phyloP scores from a whole-genome alignment of 2,113 vertebrate species.

The Caloenas nicobarica region DNA sequence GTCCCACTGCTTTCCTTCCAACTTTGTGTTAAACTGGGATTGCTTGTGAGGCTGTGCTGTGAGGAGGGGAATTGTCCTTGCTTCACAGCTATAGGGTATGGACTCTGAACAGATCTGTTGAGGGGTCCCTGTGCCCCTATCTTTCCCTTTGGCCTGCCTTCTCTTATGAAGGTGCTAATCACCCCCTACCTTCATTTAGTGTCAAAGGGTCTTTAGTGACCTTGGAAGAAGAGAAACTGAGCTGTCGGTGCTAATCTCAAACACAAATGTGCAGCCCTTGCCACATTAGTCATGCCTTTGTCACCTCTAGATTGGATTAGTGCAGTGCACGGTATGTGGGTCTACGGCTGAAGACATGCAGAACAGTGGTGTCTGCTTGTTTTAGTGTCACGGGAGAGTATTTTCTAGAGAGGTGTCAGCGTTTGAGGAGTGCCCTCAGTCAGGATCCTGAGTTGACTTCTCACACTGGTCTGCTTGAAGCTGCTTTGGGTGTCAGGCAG shows the following conservation, averaged over 20 bases:
- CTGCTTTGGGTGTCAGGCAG: not conserved
- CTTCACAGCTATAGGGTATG: not conserved
- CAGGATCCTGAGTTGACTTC: constrained; percentile 21
- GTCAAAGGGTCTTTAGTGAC: constrained; percentile 7
- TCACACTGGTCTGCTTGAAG: not conserved
- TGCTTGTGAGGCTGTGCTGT: not conserved
- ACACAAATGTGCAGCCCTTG: not conserved
- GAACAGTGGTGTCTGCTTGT: not conserved
- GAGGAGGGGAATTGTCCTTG: not conserved
- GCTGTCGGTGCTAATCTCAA: not conserved
- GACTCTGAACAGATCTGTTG: not conserved
- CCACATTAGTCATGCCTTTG: constrained; percentile 34
- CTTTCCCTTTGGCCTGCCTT: not conserved
- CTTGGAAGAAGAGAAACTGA: not conserved
- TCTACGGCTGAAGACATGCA: not conserved
- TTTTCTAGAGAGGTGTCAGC: not conserved
- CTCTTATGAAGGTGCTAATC: not conserved
- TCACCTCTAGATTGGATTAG: constrained; percentile 49
- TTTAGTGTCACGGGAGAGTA: not conserved
- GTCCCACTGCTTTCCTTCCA: not conserved
- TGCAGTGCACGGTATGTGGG: not conserved
- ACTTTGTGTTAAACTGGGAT: not conserved
- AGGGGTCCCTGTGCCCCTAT: not conserved
- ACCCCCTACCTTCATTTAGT: not conserved
- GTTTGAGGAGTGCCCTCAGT: not conserved